Evolutionary conservation across 2,888 invertebrate genomes (phyloP).

Genomic region (Pyrochroa serraticornis): DNA sequence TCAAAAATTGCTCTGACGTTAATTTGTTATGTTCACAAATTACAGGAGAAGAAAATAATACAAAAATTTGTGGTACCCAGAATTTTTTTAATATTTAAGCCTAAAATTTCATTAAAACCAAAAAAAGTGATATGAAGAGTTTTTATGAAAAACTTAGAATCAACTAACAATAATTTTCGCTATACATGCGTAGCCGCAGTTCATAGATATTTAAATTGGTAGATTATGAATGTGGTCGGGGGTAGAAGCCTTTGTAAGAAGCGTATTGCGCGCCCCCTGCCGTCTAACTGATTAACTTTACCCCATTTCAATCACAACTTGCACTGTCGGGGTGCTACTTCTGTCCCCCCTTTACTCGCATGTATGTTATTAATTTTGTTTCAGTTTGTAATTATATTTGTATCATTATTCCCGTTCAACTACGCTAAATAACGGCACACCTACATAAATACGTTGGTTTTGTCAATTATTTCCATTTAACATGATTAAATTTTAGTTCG

Average conservation of each 20-base stretch:
- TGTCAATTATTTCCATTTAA: constrained; percentile 2
- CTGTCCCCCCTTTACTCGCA: background rate
- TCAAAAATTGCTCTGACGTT: too few relatives aligned
- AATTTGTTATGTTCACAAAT: too few relatives aligned
- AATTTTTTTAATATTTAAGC: too few relatives aligned
- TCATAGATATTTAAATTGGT: constrained; percentile 28
- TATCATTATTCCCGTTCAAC: background rate
- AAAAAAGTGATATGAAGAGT: too few relatives aligned
- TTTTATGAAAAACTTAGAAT: too few relatives aligned
- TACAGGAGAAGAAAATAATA: too few relatives aligned
- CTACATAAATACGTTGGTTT: background rate
- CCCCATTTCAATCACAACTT: constrained; percentile 30
- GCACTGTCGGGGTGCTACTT: constrained; percentile 18
- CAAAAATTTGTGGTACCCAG: too few relatives aligned
- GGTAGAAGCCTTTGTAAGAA: constrained; percentile 21
- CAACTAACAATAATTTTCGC: background rate
- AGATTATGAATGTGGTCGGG: constrained; percentile 24
- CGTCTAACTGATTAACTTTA: constrained; percentile 32
- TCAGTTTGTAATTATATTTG: constrained; percentile 14
- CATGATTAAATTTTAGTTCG: too few relatives aligned
- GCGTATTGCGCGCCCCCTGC: constrained; percentile 29
- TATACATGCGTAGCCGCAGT: constrained; percentile 14
- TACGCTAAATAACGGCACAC: too few relatives aligned
- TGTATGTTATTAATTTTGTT: constrained; percentile 28
- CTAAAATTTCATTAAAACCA: too few relatives aligned